phyloP scores from a whole-genome alignment of 2,888 invertebrate species.

The Brenthis ino region DNA sequence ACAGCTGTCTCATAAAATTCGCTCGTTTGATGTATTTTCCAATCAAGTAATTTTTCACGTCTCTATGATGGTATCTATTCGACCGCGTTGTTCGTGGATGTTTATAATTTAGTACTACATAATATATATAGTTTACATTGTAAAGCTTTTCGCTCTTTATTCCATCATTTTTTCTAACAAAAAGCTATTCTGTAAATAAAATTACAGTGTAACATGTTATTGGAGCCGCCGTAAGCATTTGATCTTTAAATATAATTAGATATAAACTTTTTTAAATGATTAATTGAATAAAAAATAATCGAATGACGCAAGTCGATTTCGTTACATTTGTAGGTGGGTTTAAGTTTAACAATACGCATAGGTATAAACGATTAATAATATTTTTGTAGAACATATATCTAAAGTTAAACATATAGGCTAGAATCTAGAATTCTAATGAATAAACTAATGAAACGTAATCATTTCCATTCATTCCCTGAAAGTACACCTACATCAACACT shows the following conservation, averaged over 20 bases:
- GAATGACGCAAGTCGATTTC: too few relatives aligned
- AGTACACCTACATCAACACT: conserved; percentile 28
- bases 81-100: background rate
- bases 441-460: background rate
- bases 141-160: background rate
- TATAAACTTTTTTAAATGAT: too few relatives aligned
- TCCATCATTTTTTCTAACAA: background rate
- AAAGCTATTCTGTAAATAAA: background rate
- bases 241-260: too few relatives aligned
- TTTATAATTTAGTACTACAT: background rate
- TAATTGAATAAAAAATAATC: too few relatives aligned
- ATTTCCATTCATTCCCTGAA: background rate
- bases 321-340: too few relatives aligned
- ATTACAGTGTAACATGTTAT: too few relatives aligned
- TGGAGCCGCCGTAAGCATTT: too few relatives aligned
- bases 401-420: too few relatives aligned
- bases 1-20: conserved; percentile 10
- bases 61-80: conserved; percentile 3
- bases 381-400: too few relatives aligned
- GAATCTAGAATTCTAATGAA: too few relatives aligned
- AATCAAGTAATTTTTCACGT: conserved; percentile 16
- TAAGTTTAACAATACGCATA: too few relatives aligned
- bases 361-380: too few relatives aligned
- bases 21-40: conserved; percentile 9
- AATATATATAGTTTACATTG: background rate